phyloP scores from a whole-genome alignment of 1,140 invertebrate genomes.

The Tribolium castaneum region DNA sequence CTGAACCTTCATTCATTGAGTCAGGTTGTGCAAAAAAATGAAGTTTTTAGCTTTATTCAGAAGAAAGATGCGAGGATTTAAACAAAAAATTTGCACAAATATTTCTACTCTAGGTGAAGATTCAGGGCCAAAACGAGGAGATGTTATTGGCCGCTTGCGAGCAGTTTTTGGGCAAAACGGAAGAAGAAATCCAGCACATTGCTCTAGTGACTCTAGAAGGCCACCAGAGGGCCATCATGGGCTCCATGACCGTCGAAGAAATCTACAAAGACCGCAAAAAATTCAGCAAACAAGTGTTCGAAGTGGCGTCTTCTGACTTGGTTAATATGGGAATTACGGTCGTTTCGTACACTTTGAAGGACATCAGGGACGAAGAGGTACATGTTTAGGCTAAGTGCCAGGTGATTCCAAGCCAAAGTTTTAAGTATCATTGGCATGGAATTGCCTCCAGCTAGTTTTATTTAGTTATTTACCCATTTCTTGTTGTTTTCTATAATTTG shows the following conservation, averaged over 20 bases:
- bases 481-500: conserved; percentile 57
- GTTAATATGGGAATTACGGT: conserved; percentile 99
- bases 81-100: too few relatives aligned
- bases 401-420: too few relatives aligned
- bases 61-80: background rate
- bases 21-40: too few relatives aligned
- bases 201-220: conserved; percentile 96
- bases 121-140: conserved; percentile 97
- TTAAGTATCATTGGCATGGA: too few relatives aligned
- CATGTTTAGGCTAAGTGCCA: background rate
- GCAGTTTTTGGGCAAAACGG: conserved; percentile 94
- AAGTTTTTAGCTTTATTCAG: too few relatives aligned
- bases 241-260: conserved; percentile 98
- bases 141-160: conserved; percentile 97
- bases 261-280: conserved; percentile 99
- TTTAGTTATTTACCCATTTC: conserved; percentile 38
- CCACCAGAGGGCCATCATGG: conserved; percentile 98
- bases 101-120: conserved; percentile 75
- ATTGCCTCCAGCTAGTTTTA: conserved; percentile 4
- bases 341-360: conserved; percentile 97
- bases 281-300: conserved; percentile 97
- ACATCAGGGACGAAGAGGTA: conserved; percentile 98
- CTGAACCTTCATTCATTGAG: too few relatives aligned
- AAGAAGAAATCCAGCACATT: conserved; percentile 91
- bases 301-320: conserved; percentile 93